A percentile compares a stretch with the other conserved stretches of the same genome.
These are phyloP conservation scores for Tenthredo notha DNA, from an alignment of 2,888 invertebrate species.

Conservation along the genomic window DNA sequence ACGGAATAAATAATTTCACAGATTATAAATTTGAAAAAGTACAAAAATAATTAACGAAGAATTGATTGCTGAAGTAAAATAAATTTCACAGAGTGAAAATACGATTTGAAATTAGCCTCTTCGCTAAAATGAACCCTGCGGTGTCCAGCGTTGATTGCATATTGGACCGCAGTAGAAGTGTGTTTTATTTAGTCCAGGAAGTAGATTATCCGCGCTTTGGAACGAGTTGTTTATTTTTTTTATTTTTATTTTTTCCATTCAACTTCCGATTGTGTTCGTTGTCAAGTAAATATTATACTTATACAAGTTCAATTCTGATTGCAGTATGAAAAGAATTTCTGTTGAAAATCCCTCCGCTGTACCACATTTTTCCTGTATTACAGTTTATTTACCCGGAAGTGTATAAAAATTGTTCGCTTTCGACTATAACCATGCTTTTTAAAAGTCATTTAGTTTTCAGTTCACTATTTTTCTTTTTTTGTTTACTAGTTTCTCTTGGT, in stretches of 20 bases:
- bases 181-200: neutral
- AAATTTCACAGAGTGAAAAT: neutral
- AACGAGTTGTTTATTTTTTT: neutral
- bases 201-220: neutral
- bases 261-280: neutral
- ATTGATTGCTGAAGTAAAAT: neutral
- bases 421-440: neutral
- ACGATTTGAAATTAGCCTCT: neutral
- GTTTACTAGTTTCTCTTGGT: neutral
- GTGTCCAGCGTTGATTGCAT: constrained; percentile 9
- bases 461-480: neutral
- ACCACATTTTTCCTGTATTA: neutral
- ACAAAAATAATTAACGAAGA: neutral
- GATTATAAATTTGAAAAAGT: neutral
- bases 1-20: no score
- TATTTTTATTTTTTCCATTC: neutral
- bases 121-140: neutral
- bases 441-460: neutral
- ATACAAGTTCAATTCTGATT: neutral
- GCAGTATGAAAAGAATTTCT: neutral
- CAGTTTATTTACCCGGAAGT: neutral
- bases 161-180: neutral
- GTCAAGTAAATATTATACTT: neutral
- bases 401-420: neutral
- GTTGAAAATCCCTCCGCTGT: neutral